A percentile compares a stretch with the other conserved stretches of the same genome.
Evolutionary conservation across 92 coral and sea anemone species (phyloP).

Genomic region (Anthopleura xanthogrammica): DNA sequence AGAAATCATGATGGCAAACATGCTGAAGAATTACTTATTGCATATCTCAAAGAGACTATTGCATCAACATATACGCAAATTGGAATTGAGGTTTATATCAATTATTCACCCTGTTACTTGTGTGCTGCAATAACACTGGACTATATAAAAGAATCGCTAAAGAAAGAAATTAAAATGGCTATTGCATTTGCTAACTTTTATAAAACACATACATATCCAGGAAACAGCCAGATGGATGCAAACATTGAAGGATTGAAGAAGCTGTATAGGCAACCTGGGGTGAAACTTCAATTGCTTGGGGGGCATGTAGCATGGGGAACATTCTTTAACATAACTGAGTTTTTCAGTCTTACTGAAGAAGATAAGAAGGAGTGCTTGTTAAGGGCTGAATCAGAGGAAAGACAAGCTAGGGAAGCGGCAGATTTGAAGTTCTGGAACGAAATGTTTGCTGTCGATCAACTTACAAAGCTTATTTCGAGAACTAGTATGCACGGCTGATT

Average conservation of each 20-base stretch:
- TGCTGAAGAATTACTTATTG: background rate
- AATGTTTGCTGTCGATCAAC: too few species aligned
- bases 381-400: background rate
- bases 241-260: conserved; percentile 4
- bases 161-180: background rate
- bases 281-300: conserved; percentile 13
- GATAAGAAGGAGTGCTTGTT: background rate
- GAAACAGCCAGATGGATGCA: background rate
- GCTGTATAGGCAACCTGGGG: background rate
- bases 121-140: conserved; percentile 9
- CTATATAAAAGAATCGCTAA: background rate
- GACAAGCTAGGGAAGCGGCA: background rate
- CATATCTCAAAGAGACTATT: too few species aligned
- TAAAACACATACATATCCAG: too few species aligned
- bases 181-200: conserved; percentile 42
- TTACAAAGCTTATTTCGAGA: too few species aligned
- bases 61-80: too few species aligned
- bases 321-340: conserved; percentile 5
- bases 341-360: background rate
- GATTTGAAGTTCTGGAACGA: background rate
- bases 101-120: conserved; percentile 26
- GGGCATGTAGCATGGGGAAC: conserved; percentile 4
- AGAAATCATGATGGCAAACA: background rate
- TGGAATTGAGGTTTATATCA: background rate
- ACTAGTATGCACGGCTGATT: too few species aligned